Base-by-base conservation (phyloP, 2,888 invertebrate species). In the Exocentrus adspersus region DNA sequence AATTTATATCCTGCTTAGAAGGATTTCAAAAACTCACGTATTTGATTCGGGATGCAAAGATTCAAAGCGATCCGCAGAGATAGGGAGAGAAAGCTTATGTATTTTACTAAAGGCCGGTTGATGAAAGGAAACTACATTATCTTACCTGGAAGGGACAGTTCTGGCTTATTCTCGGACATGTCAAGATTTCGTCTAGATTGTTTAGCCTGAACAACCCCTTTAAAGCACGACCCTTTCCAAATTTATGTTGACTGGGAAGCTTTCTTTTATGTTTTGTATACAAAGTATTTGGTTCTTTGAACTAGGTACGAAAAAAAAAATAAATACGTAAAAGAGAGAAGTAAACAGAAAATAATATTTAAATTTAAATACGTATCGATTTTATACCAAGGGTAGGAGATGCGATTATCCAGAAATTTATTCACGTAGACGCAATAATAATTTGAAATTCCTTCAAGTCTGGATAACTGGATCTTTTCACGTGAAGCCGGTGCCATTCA, bases 401-500 rank as follows among this genome's bases (percentile, higher is more conserved):
- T n/a, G n/a, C n/a, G n/a, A n/a, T n/a, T n/a, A n/a, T n/a, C 4
- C 14, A 32, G 12, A 32, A 20, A 48, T 48, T 48, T 32, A 17
- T 32, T 19, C 30, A 16, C 32, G 37, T 51, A 30, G 32, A 30
- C 46, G 56, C 19, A 32, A 46, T 46, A 32, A 46, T 46, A 46
- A 57, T 57, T 57, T 57, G 46, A 57, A 57, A 57, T 46, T 46
- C 57, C 57, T 42, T 46, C 46, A 57, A 45, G 45, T 21, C 14
- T 46, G 57, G 46, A 30, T 46, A 57, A 57, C 57, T 28, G 30
- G 46, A 57, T 57, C 57, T 57, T 57, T 57, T 57, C 30, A 57
- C 30, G 46, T 57, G 14, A 19, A 19, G 46, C 46, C 21, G 2
- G 42, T 32, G 21, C 57, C 30, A 57, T 57, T 57, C 57, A 57